Evolutionary conservation across 64 coral and sea anemone genomes (phyloP).

Genomic region (Exaiptasia diaphana): DNA sequence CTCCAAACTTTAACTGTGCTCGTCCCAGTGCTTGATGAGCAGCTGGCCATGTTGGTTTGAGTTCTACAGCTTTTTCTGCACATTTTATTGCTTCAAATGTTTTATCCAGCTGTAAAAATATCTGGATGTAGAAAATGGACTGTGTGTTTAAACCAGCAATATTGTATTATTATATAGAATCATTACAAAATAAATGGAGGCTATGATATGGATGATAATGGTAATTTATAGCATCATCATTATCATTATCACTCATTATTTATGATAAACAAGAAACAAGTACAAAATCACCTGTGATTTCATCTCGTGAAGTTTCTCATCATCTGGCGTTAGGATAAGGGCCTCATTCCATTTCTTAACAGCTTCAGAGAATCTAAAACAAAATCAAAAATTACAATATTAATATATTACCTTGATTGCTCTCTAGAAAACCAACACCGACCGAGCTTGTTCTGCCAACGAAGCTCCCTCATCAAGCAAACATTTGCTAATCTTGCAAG

Average conservation of each 20-base stretch:
- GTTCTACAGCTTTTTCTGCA: slow-evolving; percentile 38
- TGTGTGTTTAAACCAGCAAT: neutral
- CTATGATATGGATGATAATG: too few species aligned
- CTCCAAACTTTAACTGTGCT: slow-evolving; percentile 51
- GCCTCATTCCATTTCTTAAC: slow-evolving; percentile 89
- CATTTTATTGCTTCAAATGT: slow-evolving; percentile 51
- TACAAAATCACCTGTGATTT: slow-evolving; percentile 98
- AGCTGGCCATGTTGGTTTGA: slow-evolving; percentile 27
- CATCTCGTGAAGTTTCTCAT: slow-evolving; percentile 89
- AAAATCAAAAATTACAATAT: neutral
- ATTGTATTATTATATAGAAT: neutral
- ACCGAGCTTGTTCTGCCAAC: slow-evolving; percentile 71
- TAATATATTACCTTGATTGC: neutral
- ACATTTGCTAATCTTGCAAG: slow-evolving; percentile 50
- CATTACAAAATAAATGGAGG: neutral
- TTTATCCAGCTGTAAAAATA: slow-evolving; percentile 37
- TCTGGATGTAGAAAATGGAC: neutral
- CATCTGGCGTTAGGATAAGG: slow-evolving; percentile 66
- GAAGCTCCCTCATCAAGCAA: slow-evolving; percentile 68
- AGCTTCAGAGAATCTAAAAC: slow-evolving; percentile 87
- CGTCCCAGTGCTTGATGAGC: slow-evolving; percentile 54
- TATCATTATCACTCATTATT: too few species aligned
- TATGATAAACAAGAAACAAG: too few species aligned
- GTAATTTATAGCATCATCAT: too few species aligned
- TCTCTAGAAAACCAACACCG: neutral